phyloP scores from a whole-genome alignment of 2,888 invertebrate genomes.

The Isoperla grammatica region DNA sequence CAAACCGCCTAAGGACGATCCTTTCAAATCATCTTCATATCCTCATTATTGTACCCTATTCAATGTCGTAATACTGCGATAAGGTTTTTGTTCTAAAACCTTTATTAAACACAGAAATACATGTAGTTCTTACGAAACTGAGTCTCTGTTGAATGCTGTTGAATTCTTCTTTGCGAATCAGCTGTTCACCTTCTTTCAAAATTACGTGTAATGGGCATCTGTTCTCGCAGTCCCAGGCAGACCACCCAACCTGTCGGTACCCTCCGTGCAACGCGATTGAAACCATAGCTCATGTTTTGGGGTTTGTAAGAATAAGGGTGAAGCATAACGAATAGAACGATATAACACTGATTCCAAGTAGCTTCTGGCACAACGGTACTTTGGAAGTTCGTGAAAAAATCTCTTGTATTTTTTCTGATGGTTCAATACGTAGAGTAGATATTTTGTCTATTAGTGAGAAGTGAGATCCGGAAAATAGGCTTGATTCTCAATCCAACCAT shows the following conservation, averaged over 20 bases:
- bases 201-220: too few relatives aligned
- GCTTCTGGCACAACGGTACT: background rate
- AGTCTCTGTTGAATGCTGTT: too few relatives aligned
- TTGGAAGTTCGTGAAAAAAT: conserved; percentile 7
- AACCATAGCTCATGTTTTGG: conserved; percentile 1
- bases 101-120: too few relatives aligned
- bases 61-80: too few relatives aligned
- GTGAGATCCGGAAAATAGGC: background rate
- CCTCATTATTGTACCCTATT: too few relatives aligned
- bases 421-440: background rate
- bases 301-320: background rate
- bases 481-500: conserved; percentile 2
- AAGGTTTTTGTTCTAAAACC: too few relatives aligned
- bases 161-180: too few relatives aligned
- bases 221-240: conserved; percentile 5
- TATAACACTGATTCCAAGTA: background rate
- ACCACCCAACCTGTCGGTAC: background rate
- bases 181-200: too few relatives aligned
- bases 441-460: background rate
- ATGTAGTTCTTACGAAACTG: too few relatives aligned
- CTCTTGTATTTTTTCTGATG: background rate
- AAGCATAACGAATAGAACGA: background rate
- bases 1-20: too few relatives aligned
- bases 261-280: background rate
- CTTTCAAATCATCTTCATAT: too few relatives aligned